phyloP scores from a whole-genome alignment of 2,113 vertebrate species.

The Seriola dumerili region DNA sequence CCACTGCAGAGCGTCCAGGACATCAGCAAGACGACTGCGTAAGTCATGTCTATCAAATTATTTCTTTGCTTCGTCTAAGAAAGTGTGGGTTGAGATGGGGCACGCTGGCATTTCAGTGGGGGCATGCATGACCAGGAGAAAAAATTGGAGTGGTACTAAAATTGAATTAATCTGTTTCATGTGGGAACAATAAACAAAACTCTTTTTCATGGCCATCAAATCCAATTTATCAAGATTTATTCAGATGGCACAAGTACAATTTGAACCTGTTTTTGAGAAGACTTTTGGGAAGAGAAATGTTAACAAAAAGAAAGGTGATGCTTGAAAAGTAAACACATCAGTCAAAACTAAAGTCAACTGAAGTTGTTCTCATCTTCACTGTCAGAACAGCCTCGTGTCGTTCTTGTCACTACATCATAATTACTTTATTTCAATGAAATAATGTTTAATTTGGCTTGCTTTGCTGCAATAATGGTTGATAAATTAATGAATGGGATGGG shows the following conservation, averaged over 20 bases:
- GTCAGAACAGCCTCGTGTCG: neutral
- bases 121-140: neutral
- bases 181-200: neutral
- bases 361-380: neutral
- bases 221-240: constrained; percentile 3
- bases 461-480: neutral
- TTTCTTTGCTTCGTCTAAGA: neutral
- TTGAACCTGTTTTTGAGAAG: neutral
- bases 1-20: constrained; percentile 97
- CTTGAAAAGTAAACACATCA: neutral
- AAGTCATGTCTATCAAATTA: constrained; percentile 61
- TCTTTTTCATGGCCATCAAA: neutral
- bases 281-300: neutral
- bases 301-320: neutral
- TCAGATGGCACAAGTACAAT: neutral
- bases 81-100: neutral
- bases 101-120: neutral
- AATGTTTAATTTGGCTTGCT: neutral
- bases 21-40: constrained; percentile 98
- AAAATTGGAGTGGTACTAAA: neutral
- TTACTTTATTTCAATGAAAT: neutral
- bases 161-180: constrained; percentile 31
- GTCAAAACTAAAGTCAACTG: too few species aligned
- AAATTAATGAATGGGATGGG: neutral
- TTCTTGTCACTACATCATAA: neutral